Conservation (phyloP, 2,888 invertebrate genomes). For the Folsomia candida region DNA sequence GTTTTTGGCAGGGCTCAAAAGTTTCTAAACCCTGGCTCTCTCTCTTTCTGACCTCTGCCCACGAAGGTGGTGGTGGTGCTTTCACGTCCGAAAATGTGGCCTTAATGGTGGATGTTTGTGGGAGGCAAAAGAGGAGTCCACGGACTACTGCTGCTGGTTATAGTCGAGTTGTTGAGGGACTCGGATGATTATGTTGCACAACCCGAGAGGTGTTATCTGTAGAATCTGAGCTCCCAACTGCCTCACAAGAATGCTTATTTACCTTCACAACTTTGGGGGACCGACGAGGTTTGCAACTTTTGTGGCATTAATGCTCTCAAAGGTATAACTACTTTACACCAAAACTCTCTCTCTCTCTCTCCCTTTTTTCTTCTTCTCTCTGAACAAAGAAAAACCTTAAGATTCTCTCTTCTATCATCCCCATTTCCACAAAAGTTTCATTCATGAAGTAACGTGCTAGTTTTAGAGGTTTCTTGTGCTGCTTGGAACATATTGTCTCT, state of each 20-base stretch:
- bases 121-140: not conserved
- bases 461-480: too few relatives aligned
- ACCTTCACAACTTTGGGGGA: not conserved
- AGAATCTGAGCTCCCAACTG: conserved; percentile 1
- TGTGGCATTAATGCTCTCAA: conserved; percentile 10
- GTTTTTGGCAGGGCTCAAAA: not conserved
- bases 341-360: conserved; percentile 1
- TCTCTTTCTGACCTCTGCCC: conserved; percentile 1
- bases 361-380: not conserved
- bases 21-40: not conserved
- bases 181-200: not conserved
- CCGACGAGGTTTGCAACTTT: conserved; percentile 3
- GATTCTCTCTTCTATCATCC: not conserved
- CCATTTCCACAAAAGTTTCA: not conserved
- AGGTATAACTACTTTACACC: conserved; percentile 13
- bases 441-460: conserved; percentile 1
- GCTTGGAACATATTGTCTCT: not conserved
- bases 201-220: not conserved
- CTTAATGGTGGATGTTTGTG: conserved; percentile 1
- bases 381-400: not conserved
- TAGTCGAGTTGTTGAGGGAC: not conserved
- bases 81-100: not conserved
- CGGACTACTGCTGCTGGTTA: too few relatives aligned
- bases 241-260: conserved; percentile 1
- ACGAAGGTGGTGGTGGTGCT: not conserved